These are phyloP conservation scores for Ruditapes philippinarum DNA, from an alignment of 1,140 invertebrate genomes.

Conservation along the genomic window DNA sequence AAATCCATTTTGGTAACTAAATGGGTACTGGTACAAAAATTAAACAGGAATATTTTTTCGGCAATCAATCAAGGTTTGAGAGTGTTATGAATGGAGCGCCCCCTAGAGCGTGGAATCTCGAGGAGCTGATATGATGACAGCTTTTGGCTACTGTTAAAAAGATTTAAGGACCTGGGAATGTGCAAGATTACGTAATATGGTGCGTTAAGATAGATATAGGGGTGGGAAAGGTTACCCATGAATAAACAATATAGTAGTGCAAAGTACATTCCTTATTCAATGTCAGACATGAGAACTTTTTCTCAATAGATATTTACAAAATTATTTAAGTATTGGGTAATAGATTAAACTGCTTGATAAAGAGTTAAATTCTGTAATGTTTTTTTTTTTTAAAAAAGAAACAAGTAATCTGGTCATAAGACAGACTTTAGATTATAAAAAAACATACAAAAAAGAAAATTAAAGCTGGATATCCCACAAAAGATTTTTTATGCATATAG, in stretches of 20 bases:
- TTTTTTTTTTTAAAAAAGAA: no score
- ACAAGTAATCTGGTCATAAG: no score
- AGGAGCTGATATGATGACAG: neutral
- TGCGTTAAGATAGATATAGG: neutral
- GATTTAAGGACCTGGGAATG: neutral
- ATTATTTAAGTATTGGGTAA: neutral
- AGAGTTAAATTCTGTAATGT: no score
- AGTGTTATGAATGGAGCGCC: neutral
- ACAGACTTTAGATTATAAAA: no score
- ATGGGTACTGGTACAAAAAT: neutral
- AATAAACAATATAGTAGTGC: neutral
- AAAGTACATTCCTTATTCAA: neutral
- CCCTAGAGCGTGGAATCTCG: constrained; percentile 4
- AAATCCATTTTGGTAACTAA: no score
- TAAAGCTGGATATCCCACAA: no score
- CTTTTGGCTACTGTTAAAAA: neutral
- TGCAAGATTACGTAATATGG: neutral
- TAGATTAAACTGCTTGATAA: neutral
- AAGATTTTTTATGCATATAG: no score
- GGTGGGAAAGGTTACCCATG: neutral
- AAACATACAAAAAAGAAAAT: no score
- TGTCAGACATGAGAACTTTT: neutral
- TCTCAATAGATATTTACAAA: neutral
- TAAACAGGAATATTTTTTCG: neutral
- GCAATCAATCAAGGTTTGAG: neutral